Evolutionary conservation across 2,888 invertebrate species (phyloP).

Genomic region (Drosophila barbarae): DNA sequence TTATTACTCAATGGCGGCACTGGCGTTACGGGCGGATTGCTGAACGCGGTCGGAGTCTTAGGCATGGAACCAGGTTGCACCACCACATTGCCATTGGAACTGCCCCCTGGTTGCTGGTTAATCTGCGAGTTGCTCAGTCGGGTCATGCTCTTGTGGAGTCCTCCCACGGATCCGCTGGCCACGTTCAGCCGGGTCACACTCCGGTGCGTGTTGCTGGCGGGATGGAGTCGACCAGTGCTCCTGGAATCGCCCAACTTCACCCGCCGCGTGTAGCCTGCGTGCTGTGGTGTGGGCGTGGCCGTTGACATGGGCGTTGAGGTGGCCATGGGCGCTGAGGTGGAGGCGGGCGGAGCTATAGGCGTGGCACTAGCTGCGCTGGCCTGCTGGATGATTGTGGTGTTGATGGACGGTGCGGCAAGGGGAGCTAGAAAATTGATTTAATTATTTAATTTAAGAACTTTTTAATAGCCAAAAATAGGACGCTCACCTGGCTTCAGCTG

Average conservation of each 20-base stretch:
- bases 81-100: slow-evolving; percentile 76
- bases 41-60: slow-evolving; percentile 63
- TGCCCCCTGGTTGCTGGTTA: slow-evolving; percentile 81
- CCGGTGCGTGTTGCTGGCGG: slow-evolving; percentile 85
- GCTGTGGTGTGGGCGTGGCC: slow-evolving; percentile 76
- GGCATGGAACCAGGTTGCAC: slow-evolving; percentile 76
- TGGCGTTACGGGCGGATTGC: slow-evolving; percentile 77
- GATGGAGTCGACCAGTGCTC: slow-evolving; percentile 86
- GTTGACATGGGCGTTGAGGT: slow-evolving; percentile 50
- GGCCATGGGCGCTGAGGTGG: slow-evolving; percentile 46
- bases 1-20: slow-evolving; percentile 80
- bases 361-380: slow-evolving; percentile 30
- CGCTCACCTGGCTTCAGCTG: slow-evolving; percentile 73
- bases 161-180: slow-evolving; percentile 87
- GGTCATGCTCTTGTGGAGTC: slow-evolving; percentile 91
- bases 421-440: slow-evolving; percentile 16
- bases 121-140: slow-evolving; percentile 89
- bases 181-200: slow-evolving; percentile 90
- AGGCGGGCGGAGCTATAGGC: slow-evolving; percentile 34
- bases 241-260: slow-evolving; percentile 87
- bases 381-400: slow-evolving; percentile 39
- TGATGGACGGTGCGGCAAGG: slow-evolving; percentile 37
- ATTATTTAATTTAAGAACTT: not conserved
- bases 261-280: slow-evolving; percentile 81
- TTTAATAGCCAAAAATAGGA: not conserved